Percentiles rank a stretch among this genome's conserved stretches.
phyloP scores from a whole-genome alignment of 2,113 vertebrate genomes.

The Sinocyclocheilus grahami region DNA sequence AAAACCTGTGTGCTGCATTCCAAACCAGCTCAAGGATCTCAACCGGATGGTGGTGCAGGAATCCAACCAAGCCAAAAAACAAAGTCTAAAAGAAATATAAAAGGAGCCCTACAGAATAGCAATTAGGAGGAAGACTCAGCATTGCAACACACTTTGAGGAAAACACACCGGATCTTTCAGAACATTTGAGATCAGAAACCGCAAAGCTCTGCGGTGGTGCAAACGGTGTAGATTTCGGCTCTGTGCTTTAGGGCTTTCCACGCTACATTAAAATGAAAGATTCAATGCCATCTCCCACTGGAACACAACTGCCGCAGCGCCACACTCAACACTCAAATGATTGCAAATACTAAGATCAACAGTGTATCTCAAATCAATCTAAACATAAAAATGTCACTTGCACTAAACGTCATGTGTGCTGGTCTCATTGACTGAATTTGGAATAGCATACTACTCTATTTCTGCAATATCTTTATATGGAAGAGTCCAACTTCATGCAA shows the following conservation, averaged over 20 bases:
- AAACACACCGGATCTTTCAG: not conserved
- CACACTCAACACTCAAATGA: not conserved
- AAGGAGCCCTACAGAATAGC: not conserved
- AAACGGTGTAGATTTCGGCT: conserved; percentile 6
- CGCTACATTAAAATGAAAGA: conserved; percentile 25
- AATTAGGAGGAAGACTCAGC: not conserved
- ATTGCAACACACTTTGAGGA: not conserved
- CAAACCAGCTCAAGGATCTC: conserved; percentile 8
- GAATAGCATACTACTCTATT: not conserved
- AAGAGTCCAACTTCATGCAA: too few relatives aligned
- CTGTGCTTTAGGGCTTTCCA: conserved; percentile 4
- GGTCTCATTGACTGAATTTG: not conserved
- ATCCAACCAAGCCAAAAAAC: conserved; percentile 7
- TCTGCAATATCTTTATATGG: not conserved
- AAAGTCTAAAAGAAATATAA: not conserved
- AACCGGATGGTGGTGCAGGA: not conserved
- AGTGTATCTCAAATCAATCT: not conserved
- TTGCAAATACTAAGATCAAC: not conserved
- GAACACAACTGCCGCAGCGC: not conserved
- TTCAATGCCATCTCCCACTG: not conserved
- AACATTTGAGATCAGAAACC: conserved; percentile 16
- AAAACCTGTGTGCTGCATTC: conserved; percentile 12
- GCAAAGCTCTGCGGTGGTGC: not conserved
- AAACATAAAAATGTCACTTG: conserved; percentile 20
- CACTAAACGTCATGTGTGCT: not conserved